Conservation (phyloP, 92 coral and sea anemone genomes). For the Zoanthus solanderi region DNA sequence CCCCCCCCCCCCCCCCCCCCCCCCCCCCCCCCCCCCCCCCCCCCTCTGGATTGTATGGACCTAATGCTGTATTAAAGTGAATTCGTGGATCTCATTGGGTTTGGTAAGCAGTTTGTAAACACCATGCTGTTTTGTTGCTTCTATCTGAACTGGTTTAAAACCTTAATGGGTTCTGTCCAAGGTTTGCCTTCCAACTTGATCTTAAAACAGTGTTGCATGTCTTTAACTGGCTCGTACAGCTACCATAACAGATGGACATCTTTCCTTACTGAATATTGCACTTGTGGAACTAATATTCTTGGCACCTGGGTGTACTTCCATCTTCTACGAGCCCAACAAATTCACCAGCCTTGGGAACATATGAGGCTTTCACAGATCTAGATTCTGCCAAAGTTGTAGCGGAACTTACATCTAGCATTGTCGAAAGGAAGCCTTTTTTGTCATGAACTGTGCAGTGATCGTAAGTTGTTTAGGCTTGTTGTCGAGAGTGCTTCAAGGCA, state of each 20-base stretch:
- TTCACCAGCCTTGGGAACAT: not conserved
- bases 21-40: too few species aligned
- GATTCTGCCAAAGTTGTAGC: not conserved
- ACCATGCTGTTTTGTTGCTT: not conserved
- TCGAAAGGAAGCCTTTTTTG: not conserved
- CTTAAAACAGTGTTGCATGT: not conserved
- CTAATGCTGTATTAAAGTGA: not conserved
- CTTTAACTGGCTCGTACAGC: not conserved
- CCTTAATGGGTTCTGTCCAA: not conserved
- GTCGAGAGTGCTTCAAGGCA: not conserved
- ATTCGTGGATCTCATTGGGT: not conserved
- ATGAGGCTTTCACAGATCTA: not conserved
- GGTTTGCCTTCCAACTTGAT: not conserved
- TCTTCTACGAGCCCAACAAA: not conserved
- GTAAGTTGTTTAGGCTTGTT: not conserved
- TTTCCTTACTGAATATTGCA: not conserved
- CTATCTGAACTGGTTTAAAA: not conserved
- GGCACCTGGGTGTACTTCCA: not conserved
- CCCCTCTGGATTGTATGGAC: too few species aligned
- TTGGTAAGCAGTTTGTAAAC: slow-evolving; percentile 3
- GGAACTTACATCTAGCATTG: not conserved
- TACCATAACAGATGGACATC: slow-evolving; percentile 17
- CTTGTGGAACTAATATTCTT: not conserved
- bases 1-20: too few species aligned
- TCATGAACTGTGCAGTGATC: not conserved